Percentiles rank a stretch among this genome's conserved stretches.
Conservation (phyloP, 2,113 vertebrate genomes). For the Prochilodus magdalenae region DNA sequence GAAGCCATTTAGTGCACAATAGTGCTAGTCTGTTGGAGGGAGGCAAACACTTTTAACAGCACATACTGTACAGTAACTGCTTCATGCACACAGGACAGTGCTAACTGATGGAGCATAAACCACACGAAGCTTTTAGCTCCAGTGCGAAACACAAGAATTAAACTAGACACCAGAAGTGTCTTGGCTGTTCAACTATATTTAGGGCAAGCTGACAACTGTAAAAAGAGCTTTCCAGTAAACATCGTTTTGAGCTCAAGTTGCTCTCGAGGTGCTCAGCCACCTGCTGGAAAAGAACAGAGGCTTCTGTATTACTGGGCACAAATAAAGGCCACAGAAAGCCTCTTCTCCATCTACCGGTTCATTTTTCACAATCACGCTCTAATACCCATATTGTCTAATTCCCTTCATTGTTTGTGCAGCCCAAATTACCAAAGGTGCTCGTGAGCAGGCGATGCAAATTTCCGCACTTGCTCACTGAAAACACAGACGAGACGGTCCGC, state of each 20-base stretch:
- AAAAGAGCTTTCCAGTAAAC: too few species aligned
- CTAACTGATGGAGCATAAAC: too few species aligned
- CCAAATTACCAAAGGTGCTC: background rate
- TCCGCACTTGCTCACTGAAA: background rate
- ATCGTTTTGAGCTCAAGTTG: background rate
- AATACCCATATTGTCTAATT: background rate
- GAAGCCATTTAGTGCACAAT: too few species aligned
- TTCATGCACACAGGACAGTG: too few species aligned
- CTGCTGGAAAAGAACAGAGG: background rate
- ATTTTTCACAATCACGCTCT: background rate
- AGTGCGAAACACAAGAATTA: too few species aligned
- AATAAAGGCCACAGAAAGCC: background rate
- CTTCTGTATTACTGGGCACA: background rate
- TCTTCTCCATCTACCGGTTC: background rate
- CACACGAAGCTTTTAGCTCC: too few species aligned
- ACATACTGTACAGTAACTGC: too few species aligned
- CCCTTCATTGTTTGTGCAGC: slow-evolving; percentile 7
- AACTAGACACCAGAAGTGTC: too few species aligned
- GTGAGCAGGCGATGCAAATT: background rate
- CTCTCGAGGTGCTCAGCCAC: background rate
- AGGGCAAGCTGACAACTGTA: too few species aligned
- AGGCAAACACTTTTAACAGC: too few species aligned
- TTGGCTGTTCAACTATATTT: too few species aligned
- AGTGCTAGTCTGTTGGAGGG: too few species aligned
- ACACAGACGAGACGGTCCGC: background rate